Evolutionary conservation across 2,113 vertebrate genomes (phyloP).

Genomic region (Chrysemys picta): DNA sequence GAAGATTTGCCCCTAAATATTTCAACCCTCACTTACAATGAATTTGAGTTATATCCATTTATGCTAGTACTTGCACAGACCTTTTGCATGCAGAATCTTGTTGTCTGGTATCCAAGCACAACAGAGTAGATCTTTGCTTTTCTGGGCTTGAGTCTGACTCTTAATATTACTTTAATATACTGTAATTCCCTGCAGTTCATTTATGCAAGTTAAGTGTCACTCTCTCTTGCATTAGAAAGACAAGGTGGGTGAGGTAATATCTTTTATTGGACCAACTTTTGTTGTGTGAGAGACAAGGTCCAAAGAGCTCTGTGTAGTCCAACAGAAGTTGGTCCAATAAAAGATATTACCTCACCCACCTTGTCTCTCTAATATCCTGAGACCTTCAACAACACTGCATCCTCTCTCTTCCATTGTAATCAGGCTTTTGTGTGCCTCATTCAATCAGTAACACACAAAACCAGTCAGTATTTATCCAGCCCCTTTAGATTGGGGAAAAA

Average conservation of each 20-base stretch:
- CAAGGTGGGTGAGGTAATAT: neutral
- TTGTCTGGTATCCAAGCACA: conserved; percentile 39
- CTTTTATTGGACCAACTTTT: neutral
- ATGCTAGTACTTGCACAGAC: neutral
- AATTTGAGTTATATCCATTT: neutral
- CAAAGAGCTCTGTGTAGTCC: too few species aligned
- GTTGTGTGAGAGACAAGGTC: neutral
- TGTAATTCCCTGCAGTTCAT: conserved; percentile 12
- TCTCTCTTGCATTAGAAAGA: conserved; percentile 20
- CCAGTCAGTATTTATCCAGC: conserved; percentile 48
- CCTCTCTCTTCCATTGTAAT: conserved; percentile 24
- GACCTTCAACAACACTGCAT: neutral
- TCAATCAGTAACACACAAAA: conserved; percentile 49
- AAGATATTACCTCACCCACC: neutral
- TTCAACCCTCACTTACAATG: neutral
- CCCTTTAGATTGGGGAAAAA: conserved; percentile 33
- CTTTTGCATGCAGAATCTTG: neutral
- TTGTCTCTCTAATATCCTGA: neutral
- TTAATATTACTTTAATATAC: conserved; percentile 19
- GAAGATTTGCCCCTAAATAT: neutral
- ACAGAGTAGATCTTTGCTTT: conserved; percentile 1
- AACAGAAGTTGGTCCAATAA: neutral
- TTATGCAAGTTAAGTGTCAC: conserved; percentile 50
- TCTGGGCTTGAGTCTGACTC: conserved; percentile 17
- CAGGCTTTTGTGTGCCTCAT: conserved; percentile 29